A percentile compares a stretch with the other conserved stretches of the same genome.
phyloP scores from a whole-genome alignment of 2,888 invertebrate genomes.

The Tuberolachnus salignus region DNA sequence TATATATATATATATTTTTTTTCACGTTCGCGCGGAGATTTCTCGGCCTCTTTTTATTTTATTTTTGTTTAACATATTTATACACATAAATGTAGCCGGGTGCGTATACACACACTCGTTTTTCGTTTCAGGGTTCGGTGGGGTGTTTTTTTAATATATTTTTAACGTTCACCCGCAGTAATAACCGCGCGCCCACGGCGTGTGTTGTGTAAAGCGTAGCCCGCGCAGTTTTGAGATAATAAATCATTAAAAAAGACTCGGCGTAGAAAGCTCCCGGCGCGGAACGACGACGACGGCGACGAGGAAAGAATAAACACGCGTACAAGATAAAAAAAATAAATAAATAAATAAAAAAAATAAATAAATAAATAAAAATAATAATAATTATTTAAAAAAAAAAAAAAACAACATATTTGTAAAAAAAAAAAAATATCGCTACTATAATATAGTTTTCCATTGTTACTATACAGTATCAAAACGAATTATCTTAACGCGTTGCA shows the following conservation, averaged over 20 bases:
- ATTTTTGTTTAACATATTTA: too few species aligned
- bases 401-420: neutral
- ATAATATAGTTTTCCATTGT: conserved; percentile 34
- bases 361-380: neutral
- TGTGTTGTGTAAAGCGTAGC: neutral
- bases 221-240: conserved; percentile 21
- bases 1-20: too few species aligned
- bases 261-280: neutral
- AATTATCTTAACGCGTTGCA: neutral
- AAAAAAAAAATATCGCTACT: conserved; percentile 5
- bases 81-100: too few species aligned
- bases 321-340: neutral
- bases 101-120: too few species aligned
- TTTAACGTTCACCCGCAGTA: too few species aligned
- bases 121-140: too few species aligned
- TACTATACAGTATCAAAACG: conserved; percentile 14
- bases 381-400: conserved; percentile 4
- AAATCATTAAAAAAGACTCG: conserved; percentile 38
- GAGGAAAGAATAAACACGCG: neutral
- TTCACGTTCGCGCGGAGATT: too few species aligned
- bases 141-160: too few species aligned
- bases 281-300: neutral
- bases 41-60: too few species aligned
- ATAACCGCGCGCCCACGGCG: neutral
- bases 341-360: neutral